These are phyloP conservation scores for Prinia subflava DNA, from an alignment of 2,113 vertebrate genomes.

Conservation along the genomic window DNA sequence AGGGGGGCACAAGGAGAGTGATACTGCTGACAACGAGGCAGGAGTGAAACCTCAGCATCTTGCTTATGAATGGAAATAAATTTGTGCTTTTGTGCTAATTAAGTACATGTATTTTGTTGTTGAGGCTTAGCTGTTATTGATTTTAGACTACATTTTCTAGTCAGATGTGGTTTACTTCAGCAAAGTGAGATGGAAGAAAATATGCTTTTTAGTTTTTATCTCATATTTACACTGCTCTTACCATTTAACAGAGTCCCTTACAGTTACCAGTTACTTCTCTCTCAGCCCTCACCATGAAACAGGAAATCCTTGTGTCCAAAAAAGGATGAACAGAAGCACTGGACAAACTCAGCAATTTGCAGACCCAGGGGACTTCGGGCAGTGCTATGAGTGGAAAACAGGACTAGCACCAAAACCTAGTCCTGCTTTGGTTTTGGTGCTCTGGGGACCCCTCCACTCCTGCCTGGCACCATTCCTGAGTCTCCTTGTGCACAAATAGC, in stretches of 20 bases:
- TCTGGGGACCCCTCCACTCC: not conserved
- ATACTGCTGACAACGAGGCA: not conserved
- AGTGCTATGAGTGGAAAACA: not conserved
- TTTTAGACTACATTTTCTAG: not conserved
- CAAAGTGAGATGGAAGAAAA: not conserved
- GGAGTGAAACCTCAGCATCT: not conserved
- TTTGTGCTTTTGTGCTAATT: not conserved
- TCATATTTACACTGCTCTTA: not conserved
- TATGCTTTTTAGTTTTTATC: not conserved
- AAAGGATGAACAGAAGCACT: not conserved
- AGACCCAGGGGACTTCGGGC: not conserved
- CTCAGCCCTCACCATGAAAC: not conserved
- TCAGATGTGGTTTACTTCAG: not conserved
- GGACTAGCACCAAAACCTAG: not conserved
- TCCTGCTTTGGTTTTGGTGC: not conserved
- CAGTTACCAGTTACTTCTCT: not conserved
- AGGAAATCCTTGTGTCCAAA: not conserved
- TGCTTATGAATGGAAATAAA: not conserved
- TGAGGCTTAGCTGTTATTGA: not conserved
- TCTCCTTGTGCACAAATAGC: rapidly evolving
- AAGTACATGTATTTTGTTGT: not conserved
- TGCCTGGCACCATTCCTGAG: not conserved
- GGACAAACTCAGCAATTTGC: not conserved
- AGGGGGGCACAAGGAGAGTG: not conserved
- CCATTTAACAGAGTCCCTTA: not conserved